Base-by-base conservation (phyloP, 2,888 invertebrate genomes). In the Dryocosmus kuriphilus region DNA sequence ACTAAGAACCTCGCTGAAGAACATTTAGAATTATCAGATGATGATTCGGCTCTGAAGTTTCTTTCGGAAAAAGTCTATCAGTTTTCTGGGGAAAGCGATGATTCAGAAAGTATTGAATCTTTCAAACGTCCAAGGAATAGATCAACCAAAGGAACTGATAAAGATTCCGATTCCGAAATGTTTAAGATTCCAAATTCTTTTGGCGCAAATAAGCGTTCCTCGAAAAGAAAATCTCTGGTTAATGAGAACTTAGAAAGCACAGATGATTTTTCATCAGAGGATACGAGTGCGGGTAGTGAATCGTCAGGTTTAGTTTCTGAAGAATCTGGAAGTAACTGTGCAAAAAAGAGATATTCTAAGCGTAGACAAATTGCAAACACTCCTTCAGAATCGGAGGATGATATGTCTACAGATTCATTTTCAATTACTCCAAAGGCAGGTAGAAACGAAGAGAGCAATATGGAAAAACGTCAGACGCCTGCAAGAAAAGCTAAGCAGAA, bases 141-240 rank as follows among this genome's bases (percentile, higher is more conserved):
- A 4, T 35, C 63, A 22, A 35, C 11, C 11, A 71, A 51, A 30
- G 46, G 19, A 71, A 46, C 11, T 51, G 67, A 71, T 38, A 27
- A 65, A 76, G 55, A 75, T 19, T 51, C n/a, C 14, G 30, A 71
- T 71, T 73, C 77, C 9, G 88, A 89, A 22, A 84, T 82, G 1
- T 89, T 88, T 51, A 89, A 89, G 79, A 62, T 88, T 71, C 89
- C 89, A 0, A 86, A 88, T 74, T 85, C 85, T 38, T 80, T 78
- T 60, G 27, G 60, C 9, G 80, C 82, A 5, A 88, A 85, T 62
- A 89, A 86, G 76, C 81, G 87, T 8, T 77, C 57, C 0, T 78
- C 83, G 0, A 88, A 84, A 62, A 85, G 84, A 38, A 87, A 83
- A 73, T 85, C 84, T 0, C 65, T 81, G 11, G 32, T 76, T 0